Percentiles rank a stretch among this genome's conserved stretches.
These are phyloP conservation scores for Amiota communis DNA, from an alignment of 2,888 invertebrate species.

Conservation along the genomic window DNA sequence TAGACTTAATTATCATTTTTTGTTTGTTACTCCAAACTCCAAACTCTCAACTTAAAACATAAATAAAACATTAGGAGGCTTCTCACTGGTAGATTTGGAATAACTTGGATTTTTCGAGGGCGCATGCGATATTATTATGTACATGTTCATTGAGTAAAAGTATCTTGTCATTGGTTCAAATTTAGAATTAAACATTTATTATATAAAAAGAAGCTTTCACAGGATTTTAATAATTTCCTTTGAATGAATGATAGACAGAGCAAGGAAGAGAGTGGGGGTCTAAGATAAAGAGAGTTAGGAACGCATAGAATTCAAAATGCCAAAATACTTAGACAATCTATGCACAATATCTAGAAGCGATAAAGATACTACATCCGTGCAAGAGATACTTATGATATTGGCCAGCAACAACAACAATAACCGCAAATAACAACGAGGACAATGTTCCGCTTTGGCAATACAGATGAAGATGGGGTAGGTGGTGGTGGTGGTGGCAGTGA, in stretches of 20 bases:
- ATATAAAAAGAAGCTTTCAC: too few species aligned
- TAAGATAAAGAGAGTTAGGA: too few species aligned
- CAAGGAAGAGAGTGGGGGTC: background rate
- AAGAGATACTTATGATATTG: constrained; percentile 8
- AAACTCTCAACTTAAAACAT: constrained; percentile 29
- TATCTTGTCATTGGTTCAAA: too few species aligned
- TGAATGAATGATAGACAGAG: background rate
- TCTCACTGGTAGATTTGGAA: constrained; percentile 8
- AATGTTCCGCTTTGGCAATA: too few species aligned
- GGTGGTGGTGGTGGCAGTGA: background rate
- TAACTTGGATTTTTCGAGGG: constrained; percentile 12
- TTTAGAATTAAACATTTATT: too few species aligned
- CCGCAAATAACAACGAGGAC: too few species aligned
- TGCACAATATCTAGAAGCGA: constrained; percentile 11
- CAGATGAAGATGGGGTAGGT: background rate
- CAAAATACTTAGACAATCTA: constrained; percentile 3
- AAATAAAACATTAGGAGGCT: constrained; percentile 50
- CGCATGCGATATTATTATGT: constrained; percentile 43
- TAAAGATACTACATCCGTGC: background rate
- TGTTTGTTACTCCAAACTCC: constrained; percentile 23
- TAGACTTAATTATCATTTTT: constrained; percentile 71
- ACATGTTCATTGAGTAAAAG: constrained; percentile 29
- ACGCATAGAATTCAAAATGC: too few species aligned
- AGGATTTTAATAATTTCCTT: background rate
- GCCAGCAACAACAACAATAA: background rate